These are phyloP conservation scores for Leptobrachium leishanense DNA, from an alignment of 2,113 vertebrate genomes.

Conservation along the genomic window DNA sequence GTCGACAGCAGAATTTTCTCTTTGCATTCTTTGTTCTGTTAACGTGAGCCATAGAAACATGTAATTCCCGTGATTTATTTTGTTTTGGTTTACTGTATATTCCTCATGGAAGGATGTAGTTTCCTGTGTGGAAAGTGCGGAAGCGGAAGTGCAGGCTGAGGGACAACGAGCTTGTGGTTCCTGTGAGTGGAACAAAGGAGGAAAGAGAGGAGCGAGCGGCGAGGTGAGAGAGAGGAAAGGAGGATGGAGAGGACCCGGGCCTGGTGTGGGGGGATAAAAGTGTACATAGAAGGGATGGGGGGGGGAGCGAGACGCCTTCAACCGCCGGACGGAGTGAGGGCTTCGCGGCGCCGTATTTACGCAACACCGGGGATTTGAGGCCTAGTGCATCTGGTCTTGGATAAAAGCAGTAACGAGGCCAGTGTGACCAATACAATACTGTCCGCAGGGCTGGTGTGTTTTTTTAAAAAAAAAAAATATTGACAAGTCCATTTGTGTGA, in stretches of 20 bases:
- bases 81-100: too few relatives aligned
- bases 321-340: too few relatives aligned
- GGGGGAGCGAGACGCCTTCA: neutral
- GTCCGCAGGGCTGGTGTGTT: too few relatives aligned
- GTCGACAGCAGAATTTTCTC: too few relatives aligned
- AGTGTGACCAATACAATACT: too few relatives aligned
- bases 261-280: neutral
- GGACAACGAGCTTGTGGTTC: neutral
- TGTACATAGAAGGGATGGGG: neutral
- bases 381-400: neutral
- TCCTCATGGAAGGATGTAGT: too few relatives aligned
- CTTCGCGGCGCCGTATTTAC: neutral
- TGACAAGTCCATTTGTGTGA: too few relatives aligned
- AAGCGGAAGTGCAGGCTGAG: slow-evolving; percentile 21
- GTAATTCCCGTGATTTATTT: too few relatives aligned
- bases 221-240: neutral
- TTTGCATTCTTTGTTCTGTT: too few relatives aligned
- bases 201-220: slow-evolving; percentile 8
- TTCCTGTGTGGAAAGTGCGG: slow-evolving; percentile 19
- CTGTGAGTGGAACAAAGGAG: slow-evolving; percentile 38
- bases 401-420: too few relatives aligned
- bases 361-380: neutral
- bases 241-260: neutral
- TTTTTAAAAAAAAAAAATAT: too few relatives aligned
- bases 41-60: too few relatives aligned